Evolutionary conservation across 2,888 invertebrate species (phyloP), one percentile per base, ranked within the genome.

Genomic region (Drosophila picticornis): DNA sequence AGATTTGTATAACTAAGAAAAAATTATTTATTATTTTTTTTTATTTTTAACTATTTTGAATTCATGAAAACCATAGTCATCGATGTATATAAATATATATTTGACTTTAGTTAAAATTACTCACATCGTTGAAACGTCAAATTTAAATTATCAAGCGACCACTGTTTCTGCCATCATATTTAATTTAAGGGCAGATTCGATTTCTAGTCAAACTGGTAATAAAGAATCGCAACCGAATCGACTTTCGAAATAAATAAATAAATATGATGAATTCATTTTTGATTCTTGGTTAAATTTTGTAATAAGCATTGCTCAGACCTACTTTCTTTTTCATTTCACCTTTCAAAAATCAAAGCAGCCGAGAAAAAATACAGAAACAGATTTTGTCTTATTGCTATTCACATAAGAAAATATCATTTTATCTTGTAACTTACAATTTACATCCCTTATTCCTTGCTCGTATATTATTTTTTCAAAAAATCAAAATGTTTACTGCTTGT

Each of bases 401-500:
- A 48, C 36, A 13, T 10, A 5, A 0, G 16, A 56, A 34, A 34
- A 67, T 56, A 38, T 50, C 0, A 29, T 16, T 48, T 38, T 22
- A 68, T 34, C 7, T 31, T 48, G 9, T 22, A 10, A 25, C 16
- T 34, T 25, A 29, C 11, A 48, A 34, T 10, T 7, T 16, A 59
- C n/a, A 34, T 40, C 11, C 0, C 59, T 31, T 57, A 31, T n/a
- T 32, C 2, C 19, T n/a, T 52, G 10, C 13, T 27, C n/a, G 13
- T 16, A 27, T 55, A 34, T 27, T 10, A 56, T 58, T 58, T 55
- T 6, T 56, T 29, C 19, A 16, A 29, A 1, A 19, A 36, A 10
- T 16, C 13, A 74, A 77, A 66, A 91, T 90, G 88, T 53, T 91
- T 22, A 64, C 78, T 5, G 60, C 50, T 7, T 89, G 86, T 46